phyloP scores from a whole-genome alignment of 37 sponge, comb jelly and placozoan species.

The Oopsacas minuta region DNA sequence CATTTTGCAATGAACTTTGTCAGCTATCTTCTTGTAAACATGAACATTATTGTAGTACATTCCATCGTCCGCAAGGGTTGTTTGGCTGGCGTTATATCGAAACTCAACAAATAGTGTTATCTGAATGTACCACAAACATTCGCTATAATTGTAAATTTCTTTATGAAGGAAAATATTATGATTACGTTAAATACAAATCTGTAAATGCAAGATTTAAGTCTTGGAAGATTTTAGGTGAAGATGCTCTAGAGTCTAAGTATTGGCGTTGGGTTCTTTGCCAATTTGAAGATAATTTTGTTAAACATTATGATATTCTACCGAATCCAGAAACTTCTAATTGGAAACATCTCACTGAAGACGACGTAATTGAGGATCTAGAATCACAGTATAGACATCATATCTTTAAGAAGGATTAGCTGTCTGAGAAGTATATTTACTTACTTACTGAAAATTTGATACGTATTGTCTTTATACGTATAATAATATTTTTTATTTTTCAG shows the following conservation, averaged over 20 bases:
- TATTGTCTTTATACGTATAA: too few relatives aligned
- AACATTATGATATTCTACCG: background rate
- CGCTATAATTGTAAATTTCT: background rate
- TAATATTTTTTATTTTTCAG: too few relatives aligned
- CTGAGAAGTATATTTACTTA: too few relatives aligned
- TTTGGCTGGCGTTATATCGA: background rate
- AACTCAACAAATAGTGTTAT: background rate
- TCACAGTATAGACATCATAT: background rate
- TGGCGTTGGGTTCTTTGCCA: background rate
- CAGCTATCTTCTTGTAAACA: background rate
- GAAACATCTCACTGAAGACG: background rate
- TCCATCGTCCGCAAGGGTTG: background rate
- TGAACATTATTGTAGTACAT: slow-evolving; percentile 15
- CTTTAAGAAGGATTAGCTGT: background rate
- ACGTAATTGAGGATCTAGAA: background rate
- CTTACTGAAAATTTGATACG: too few relatives aligned
- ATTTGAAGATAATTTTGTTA: background rate
- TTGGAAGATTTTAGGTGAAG: background rate
- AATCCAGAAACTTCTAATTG: background rate
- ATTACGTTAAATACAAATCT: slow-evolving; percentile 2
- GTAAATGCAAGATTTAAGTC: background rate
- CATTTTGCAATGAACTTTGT: slow-evolving; percentile 3
- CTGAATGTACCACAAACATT: background rate
- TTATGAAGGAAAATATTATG: background rate
- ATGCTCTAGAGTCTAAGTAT: background rate